These are phyloP conservation scores for Sarcophaga rosellei DNA, from an alignment of 2,888 invertebrate genomes.

Conservation along the genomic window DNA sequence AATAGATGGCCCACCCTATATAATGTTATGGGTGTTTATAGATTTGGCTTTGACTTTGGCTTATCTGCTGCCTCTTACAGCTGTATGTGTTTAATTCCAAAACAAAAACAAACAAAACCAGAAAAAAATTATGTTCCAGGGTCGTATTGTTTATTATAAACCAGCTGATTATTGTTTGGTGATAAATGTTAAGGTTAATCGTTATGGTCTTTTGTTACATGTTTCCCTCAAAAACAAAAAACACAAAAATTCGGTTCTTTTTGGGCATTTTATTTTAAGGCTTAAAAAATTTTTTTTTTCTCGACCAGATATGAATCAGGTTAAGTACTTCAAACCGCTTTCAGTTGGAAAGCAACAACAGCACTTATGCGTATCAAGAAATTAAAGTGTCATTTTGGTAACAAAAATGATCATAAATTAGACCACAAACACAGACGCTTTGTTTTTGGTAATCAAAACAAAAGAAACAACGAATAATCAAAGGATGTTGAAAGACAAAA, in stretches of 20 bases:
- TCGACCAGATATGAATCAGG: constrained; percentile 64
- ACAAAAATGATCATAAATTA: constrained; percentile 60
- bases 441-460: background rate
- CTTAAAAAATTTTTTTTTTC: constrained; percentile 32
- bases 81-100: too few relatives aligned
- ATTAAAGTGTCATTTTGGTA: constrained; percentile 57
- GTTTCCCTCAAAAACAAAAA: constrained; percentile 43
- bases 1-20: too few relatives aligned
- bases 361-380: constrained; percentile 39
- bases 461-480: background rate
- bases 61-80: constrained; percentile 21
- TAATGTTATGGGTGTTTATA: too few relatives aligned
- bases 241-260: background rate
- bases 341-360: background rate
- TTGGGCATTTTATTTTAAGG: background rate
- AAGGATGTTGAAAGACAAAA: constrained; percentile 30
- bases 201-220: constrained; percentile 65
- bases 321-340: constrained; percentile 54
- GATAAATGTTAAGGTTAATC: constrained; percentile 69
- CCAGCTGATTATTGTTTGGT: constrained; percentile 67
- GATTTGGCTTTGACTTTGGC: constrained; percentile 1
- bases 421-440: constrained; percentile 24
- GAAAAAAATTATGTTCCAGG: constrained; percentile 58
- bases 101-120: too few relatives aligned
- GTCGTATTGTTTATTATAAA: constrained; percentile 65